Percentiles rank a stretch among this genome's conserved stretches.
These are phyloP conservation scores for Sepiola atlantica DNA, from an alignment of 2,888 invertebrate species.

Conservation along the genomic window DNA sequence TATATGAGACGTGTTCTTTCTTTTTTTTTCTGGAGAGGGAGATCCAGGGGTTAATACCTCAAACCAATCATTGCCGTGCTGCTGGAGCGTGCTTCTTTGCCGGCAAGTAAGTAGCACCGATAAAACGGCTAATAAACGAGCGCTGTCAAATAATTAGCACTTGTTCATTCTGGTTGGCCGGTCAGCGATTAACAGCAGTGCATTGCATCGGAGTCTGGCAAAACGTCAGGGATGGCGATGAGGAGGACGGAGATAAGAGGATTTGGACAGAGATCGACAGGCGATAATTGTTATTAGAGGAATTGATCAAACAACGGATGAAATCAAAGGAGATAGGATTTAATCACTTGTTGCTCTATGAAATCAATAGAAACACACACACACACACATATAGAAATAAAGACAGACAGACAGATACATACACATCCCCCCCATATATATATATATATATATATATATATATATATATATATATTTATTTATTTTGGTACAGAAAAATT, in stretches of 20 bases:
- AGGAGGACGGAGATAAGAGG: neutral
- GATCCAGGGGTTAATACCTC: neutral
- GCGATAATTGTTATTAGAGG: neutral
- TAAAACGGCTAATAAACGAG: neutral
- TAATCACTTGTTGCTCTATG: neutral
- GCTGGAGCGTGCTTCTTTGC: neutral
- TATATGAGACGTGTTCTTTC: too few relatives aligned
- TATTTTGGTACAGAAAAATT: too few relatives aligned
- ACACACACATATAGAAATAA: neutral
- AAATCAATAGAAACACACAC: neutral
- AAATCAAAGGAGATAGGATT: neutral
- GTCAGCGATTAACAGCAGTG: neutral
- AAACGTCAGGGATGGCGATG: neutral
- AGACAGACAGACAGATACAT: neutral
- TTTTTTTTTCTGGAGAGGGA: neutral
- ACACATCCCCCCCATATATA: neutral
- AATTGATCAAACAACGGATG: neutral
- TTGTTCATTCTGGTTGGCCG: neutral
- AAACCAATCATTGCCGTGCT: neutral
- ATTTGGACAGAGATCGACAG: neutral
- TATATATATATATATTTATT: neutral
- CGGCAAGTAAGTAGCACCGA: neutral
- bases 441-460: neutral
- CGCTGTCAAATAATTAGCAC: neutral
- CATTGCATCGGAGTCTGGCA: neutral